Evolutionary conservation across 2,888 invertebrate species (phyloP).

Genomic region (Hermaeophaga mercurialis): DNA sequence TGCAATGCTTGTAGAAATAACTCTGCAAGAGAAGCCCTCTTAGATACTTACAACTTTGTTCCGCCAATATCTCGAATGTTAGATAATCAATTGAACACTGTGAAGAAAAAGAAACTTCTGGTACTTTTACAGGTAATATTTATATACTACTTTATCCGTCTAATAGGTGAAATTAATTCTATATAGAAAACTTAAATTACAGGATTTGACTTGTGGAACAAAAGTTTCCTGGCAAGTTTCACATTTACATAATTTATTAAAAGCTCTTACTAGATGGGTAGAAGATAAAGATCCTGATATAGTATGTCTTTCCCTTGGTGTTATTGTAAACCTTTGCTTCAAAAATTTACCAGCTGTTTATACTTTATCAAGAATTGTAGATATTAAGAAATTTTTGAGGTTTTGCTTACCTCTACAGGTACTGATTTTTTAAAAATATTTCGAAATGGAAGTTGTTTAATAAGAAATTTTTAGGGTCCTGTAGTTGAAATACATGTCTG

Average conservation of each 20-base stretch:
- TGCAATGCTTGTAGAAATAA: conserved; percentile 67
- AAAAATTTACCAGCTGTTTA: conserved; percentile 78
- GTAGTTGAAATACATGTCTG: conserved; percentile 61
- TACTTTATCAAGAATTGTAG: conserved; percentile 72
- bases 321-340: conserved; percentile 79
- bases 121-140: conserved; percentile 66
- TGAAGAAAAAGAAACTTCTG: conserved; percentile 68
- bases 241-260: conserved; percentile 70
- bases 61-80: conserved; percentile 68
- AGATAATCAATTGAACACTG: conserved; percentile 64
- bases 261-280: conserved; percentile 71
- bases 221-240: conserved; percentile 82
- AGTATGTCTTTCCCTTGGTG: conserved; percentile 65
- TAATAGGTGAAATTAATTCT: not conserved
- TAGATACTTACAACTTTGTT: conserved; percentile 73
- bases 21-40: conserved; percentile 66
- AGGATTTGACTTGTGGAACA: conserved; percentile 80
- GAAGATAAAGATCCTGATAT: conserved; percentile 61
- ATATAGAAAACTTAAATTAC: conserved; percentile 48
- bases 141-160: not conserved
- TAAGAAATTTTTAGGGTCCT: conserved; percentile 47
- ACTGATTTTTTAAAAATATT: conserved; percentile 33
- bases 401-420: conserved; percentile 68
- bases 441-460: conserved; percentile 1
- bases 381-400: conserved; percentile 70